These are phyloP conservation scores for Brienomyrus longianalis DNA, from an alignment of 2,113 vertebrate species.

Conservation along the genomic window DNA sequence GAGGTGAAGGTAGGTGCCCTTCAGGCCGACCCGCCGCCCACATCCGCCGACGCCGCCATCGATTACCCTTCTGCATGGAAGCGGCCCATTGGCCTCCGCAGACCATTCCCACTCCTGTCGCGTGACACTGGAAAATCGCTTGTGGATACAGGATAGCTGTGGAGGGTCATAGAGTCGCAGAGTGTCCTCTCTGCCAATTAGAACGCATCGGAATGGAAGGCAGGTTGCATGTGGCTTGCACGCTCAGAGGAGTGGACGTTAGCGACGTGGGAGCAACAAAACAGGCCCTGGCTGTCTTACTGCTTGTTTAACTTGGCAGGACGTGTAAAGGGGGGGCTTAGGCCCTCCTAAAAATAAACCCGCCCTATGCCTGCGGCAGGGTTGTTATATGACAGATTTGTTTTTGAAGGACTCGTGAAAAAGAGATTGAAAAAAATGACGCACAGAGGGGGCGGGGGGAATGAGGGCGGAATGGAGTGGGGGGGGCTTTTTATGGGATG, in stretches of 20 bases:
- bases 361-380: conserved; percentile 27
- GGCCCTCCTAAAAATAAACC: conserved; percentile 51
- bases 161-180: neutral
- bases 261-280: conserved; percentile 48
- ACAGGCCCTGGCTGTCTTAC: conserved; percentile 49
- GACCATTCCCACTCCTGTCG: neutral
- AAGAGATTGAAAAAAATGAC: neutral
- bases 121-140: neutral
- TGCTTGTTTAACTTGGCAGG: conserved; percentile 57
- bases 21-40: neutral
- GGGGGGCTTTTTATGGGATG: neutral
- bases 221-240: neutral
- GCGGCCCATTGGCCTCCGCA: neutral
- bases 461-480: neutral
- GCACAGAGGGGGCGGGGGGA: neutral
- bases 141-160: neutral
- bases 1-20: conserved; percentile 80
- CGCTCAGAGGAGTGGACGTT: neutral
- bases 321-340: conserved; percentile 38
- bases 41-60: neutral
- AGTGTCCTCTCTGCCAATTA: conserved; percentile 16
- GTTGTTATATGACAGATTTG: conserved; percentile 28
- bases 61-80: neutral
- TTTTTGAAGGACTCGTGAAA: conserved; percentile 21
- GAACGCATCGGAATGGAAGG: neutral